These are phyloP conservation scores for Tolmerus cingulatus DNA, from an alignment of 2,888 invertebrate species.

Conservation along the genomic window DNA sequence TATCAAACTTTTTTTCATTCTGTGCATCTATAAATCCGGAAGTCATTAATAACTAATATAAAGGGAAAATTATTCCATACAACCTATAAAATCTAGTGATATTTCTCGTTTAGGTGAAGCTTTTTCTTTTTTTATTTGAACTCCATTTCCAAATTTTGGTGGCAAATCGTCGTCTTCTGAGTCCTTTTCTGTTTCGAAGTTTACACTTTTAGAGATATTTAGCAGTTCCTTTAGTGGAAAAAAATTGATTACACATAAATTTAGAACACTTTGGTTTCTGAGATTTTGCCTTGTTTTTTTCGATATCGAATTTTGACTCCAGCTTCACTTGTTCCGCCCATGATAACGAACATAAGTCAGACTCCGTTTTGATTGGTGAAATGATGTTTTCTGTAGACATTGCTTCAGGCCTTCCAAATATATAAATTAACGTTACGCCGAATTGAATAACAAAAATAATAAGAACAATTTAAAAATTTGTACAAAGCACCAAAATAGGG, in stretches of 20 bases:
- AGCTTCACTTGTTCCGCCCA: background rate
- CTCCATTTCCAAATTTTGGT: background rate
- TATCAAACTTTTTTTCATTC: conserved; percentile 62
- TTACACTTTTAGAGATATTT: background rate
- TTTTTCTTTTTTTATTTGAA: background rate
- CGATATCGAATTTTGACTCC: background rate
- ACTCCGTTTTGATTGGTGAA: background rate
- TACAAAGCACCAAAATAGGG: no score
- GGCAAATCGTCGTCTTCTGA: background rate
- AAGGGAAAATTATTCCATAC: background rate
- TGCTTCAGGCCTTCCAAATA: background rate
- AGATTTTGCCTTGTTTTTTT: background rate
- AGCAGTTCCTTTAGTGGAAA: background rate
- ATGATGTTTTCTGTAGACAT: background rate
- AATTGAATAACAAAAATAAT: no score
- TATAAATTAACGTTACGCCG: background rate
- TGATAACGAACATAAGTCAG: background rate
- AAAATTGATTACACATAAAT: background rate
- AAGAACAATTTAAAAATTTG: no score
- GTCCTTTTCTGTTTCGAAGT: background rate
- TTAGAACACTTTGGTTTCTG: background rate
- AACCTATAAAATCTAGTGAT: conserved; percentile 53
- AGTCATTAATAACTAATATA: background rate
- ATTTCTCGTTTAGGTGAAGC: conserved; percentile 54
- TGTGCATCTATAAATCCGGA: conserved; percentile 55